A percentile compares a stretch with the other conserved stretches of the same genome.
Conservation (phyloP, 2,888 invertebrate species). For the Lamellibrachia columna region DNA sequence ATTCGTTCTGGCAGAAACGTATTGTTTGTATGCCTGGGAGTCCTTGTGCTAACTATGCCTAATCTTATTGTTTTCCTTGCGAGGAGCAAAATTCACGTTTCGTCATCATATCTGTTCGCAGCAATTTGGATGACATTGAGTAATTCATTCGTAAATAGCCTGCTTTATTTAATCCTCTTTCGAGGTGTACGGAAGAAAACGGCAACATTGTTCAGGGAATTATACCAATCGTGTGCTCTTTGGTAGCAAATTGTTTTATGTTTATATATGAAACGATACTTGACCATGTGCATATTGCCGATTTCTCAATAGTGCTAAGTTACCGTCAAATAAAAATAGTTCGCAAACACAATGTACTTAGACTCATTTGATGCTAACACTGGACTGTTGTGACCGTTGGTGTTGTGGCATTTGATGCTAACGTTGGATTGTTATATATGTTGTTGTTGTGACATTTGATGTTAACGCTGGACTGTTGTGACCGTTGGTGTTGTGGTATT, state of each 20-base stretch:
- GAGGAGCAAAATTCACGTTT: not conserved
- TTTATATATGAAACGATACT: not conserved
- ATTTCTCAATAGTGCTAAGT: not conserved
- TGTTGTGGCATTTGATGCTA: too few relatives aligned
- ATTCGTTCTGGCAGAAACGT: not conserved
- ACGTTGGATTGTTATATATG: too few relatives aligned
- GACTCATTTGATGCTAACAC: not conserved
- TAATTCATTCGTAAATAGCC: not conserved
- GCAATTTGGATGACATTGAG: not conserved
- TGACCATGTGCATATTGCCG: not conserved
- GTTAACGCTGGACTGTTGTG: too few relatives aligned
- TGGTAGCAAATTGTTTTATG: not conserved
- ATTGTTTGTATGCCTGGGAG: not conserved
- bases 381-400: not conserved
- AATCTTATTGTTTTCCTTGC: not conserved
- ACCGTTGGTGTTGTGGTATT: too few relatives aligned
- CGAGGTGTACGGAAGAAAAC: not conserved
- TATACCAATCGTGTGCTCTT: not conserved
- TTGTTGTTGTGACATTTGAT: too few relatives aligned
- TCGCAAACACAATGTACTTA: not conserved
- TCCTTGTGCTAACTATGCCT: not conserved
- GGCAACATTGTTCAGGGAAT: not conserved
- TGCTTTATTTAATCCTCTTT: not conserved
- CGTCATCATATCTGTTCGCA: not conserved
- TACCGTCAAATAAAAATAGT: not conserved